Evolutionary conservation across 2,113 vertebrate genomes (phyloP).

Genomic region (Toxotes jaculatrix): DNA sequence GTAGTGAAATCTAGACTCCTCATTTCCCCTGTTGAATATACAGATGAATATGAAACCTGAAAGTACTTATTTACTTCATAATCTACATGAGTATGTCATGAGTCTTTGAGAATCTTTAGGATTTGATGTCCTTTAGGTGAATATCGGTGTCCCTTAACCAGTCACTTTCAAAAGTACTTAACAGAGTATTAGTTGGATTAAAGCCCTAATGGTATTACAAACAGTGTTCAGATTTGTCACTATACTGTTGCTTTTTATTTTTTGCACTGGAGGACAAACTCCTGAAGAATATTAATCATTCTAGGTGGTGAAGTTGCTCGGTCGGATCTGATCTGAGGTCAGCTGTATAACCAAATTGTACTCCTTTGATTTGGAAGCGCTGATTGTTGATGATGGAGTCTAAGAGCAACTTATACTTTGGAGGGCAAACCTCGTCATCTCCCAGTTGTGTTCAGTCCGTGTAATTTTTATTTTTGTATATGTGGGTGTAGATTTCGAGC

Average conservation of each 20-base stretch:
- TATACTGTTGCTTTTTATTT: slow-evolving; percentile 44
- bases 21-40: slow-evolving; percentile 37
- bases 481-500: slow-evolving; percentile 63
- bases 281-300: slow-evolving; percentile 26
- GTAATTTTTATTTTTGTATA: slow-evolving; percentile 64
- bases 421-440: slow-evolving; percentile 47
- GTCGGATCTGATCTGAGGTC: slow-evolving; percentile 43
- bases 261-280: slow-evolving; percentile 37
- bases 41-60: slow-evolving; percentile 53
- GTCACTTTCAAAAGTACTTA: slow-evolving; percentile 50
- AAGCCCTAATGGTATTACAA: slow-evolving; percentile 48
- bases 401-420: slow-evolving; percentile 5
- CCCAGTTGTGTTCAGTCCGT: slow-evolving; percentile 57
- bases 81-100: slow-evolving; percentile 50
- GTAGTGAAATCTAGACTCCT: slow-evolving; percentile 35
- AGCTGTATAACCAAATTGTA: slow-evolving; percentile 14
- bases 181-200: slow-evolving; percentile 55
- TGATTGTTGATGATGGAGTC: slow-evolving; percentile 19
- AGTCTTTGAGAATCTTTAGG: slow-evolving; percentile 41
- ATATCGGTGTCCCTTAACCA: slow-evolving; percentile 59
- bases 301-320: slow-evolving; percentile 20
- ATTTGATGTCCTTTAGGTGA: slow-evolving; percentile 61
- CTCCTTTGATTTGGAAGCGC: slow-evolving; percentile 25
- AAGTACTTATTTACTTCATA: slow-evolving; percentile 56
- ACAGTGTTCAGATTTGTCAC: slow-evolving; percentile 49